Evolutionary conservation across 2,113 vertebrate species (phyloP), one percentile per base, ranked within the genome.

Genomic region (Phrynocephalus versicolor): DNA sequence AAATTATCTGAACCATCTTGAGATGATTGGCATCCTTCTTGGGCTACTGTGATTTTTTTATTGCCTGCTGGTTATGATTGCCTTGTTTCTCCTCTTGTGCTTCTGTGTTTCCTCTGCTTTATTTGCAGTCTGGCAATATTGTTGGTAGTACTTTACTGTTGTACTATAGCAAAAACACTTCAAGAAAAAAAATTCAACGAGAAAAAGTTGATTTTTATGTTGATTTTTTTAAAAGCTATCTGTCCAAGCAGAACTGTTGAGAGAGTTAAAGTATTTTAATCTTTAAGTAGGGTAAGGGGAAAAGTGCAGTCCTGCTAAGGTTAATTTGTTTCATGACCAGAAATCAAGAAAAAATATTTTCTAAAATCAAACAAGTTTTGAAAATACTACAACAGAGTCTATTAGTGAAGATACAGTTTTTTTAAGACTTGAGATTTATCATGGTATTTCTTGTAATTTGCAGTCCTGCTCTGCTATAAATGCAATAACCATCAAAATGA

Each of bases 401-500:
- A 91, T 95, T 95, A 93, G 93, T 90, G 89, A 95, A 96, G 91
- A 95, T 94, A 94, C 87, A 95, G 95, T 93, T 90, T 87, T 30
- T 67, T 67, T 27, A 65, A 67, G 35, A 93, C 92, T 92, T 93
- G 89, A 95, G 92, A 95, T 96, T 96, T 95, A 96, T 93, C 90
- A 91, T 96, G 88, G 90, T 95, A 94, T 95, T 92, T 84, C 93
- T 96, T 81, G 94, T 96, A 97, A 96, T 96, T 96, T 96, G 94
- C 95, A 94, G 92, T 96, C 94, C 94, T 96, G 94, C 94, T 96
- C 95, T 96, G 96, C 93, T 96, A 92, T 95, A 97, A 96, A 96
- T 94, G 93, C 94, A 96, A 97, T 96, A 97, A 96, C 94, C 92
- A 96, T 96, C 96, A 96, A 95, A 94, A 96, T 96, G 96, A 97